These are phyloP conservation scores for Ploceus nigricollis DNA, from an alignment of 2,113 vertebrate species.

Conservation along the genomic window DNA sequence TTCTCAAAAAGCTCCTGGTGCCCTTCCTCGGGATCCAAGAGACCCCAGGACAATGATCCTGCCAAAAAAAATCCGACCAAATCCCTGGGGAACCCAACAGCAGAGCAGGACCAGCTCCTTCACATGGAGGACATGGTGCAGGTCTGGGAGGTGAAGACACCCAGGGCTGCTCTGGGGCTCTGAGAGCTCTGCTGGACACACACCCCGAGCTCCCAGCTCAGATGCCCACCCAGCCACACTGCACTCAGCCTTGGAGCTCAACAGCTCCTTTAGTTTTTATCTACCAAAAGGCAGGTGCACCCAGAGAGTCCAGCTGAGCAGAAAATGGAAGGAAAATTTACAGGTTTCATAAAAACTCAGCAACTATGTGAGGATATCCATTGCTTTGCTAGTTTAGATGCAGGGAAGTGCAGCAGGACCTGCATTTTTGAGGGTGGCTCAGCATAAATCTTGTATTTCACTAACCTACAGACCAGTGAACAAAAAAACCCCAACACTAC, in stretches of 20 bases:
- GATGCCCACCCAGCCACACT: fast-evolving
- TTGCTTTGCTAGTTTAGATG: not conserved
- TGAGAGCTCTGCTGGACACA: not conserved
- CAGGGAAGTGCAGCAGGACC: not conserved
- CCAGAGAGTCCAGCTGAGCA: not conserved
- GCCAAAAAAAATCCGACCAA: not conserved
- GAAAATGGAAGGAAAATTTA: fast-evolving
- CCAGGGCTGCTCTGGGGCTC: not conserved
- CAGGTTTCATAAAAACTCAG: not conserved
- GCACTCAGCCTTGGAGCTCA: not conserved
- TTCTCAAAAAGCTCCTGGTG: not conserved
- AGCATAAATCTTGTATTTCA: not conserved
- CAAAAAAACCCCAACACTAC: not conserved
- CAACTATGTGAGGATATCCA: not conserved
- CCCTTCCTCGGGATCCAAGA: not conserved
- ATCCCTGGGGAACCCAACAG: fast-evolving
- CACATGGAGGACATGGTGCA: fast-evolving
- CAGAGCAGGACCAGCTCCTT: not conserved
- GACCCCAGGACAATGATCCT: not conserved
- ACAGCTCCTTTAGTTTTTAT: fast-evolving
- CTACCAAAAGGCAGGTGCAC: not conserved
- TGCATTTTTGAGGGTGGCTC: not conserved
- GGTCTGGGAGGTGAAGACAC: not conserved
- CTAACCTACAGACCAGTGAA: not conserved
- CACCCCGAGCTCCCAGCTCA: fast-evolving